Percentiles rank a stretch among this genome's conserved stretches.
These are phyloP conservation scores for Pinctada fucata DNA, from an alignment of 2,888 invertebrate species.

Conservation along the genomic window DNA sequence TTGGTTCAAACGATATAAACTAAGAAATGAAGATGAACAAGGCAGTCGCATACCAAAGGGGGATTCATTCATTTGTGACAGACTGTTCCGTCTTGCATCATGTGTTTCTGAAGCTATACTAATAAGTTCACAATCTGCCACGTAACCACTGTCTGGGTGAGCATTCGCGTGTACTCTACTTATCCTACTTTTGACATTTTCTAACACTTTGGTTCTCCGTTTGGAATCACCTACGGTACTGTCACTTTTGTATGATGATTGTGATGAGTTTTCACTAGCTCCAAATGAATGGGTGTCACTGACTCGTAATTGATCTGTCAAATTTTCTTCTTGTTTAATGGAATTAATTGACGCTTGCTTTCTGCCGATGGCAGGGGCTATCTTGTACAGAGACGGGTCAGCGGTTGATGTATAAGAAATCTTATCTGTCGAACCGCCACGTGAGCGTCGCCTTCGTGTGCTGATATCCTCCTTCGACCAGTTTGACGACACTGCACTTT, in stretches of 20 bases:
- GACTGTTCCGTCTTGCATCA: not conserved
- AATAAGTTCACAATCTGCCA: slow-evolving; percentile 21
- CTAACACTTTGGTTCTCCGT: not conserved
- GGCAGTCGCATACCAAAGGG: not conserved
- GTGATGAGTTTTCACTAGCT: slow-evolving; percentile 4
- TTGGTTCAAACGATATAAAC: not conserved
- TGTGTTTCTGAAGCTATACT: slow-evolving; percentile 5
- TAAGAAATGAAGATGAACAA: not conserved
- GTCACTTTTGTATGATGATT: not conserved
- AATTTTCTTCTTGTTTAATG: not conserved
- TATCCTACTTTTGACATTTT: not conserved
- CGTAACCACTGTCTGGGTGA: slow-evolving; percentile 15
- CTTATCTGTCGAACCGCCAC: not conserved
- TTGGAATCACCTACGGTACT: not conserved
- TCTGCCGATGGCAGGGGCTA: not conserved
- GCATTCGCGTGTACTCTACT: not conserved
- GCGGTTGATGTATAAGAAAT: not conserved
- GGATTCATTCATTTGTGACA: not conserved
- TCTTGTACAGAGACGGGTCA: not conserved
- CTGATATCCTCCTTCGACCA: not conserved
- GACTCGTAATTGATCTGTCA: not conserved
- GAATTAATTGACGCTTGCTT: too few species aligned
- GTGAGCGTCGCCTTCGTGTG: not conserved
- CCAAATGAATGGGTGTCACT: slow-evolving; percentile 7
- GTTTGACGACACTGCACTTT: not conserved